These are phyloP conservation scores for Phallusia fumigata DNA, from an alignment of 23 tunicate genomes.

Conservation along the genomic window DNA sequence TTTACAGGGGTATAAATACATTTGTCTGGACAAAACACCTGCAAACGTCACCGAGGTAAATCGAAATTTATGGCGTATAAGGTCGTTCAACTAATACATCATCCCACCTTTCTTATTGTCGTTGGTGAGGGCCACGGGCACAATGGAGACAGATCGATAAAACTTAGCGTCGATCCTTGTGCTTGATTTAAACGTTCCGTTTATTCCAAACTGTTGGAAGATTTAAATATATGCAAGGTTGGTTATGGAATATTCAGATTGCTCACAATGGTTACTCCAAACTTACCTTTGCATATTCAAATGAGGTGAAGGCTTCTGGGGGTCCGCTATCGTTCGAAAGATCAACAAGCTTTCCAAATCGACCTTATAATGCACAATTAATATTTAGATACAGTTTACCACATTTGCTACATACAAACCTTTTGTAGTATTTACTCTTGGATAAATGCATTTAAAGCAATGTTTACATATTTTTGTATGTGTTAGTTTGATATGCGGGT, in stretches of 20 bases:
- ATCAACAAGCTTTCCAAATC: conserved; percentile 85
- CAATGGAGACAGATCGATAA: conserved; percentile 40
- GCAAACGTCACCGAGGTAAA: too few species aligned
- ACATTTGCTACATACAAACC: not conserved
- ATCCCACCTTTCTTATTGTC: not conserved
- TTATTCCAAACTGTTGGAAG: conserved; percentile 52
- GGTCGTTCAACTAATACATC: not conserved
- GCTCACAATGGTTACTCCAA: not conserved
- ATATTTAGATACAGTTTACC: too few species aligned
- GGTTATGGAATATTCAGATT: not conserved
- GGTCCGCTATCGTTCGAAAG: conserved; percentile 52
- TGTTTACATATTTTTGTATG: too few species aligned
- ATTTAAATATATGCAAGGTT: not conserved
- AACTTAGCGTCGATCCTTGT: conserved; percentile 36
- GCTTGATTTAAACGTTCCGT: conserved; percentile 27
- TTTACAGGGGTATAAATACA: too few species aligned
- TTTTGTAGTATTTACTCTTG: not conserved
- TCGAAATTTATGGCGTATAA: too few species aligned
- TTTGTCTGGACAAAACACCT: too few species aligned
- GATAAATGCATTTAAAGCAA: too few species aligned
- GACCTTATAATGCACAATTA: conserved; percentile 44
- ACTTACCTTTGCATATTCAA: conserved; percentile 64
- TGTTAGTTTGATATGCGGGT: too few species aligned
- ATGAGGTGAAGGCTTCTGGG: conserved; percentile 55
- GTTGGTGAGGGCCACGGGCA: conserved; percentile 38